phyloP scores from a whole-genome alignment of 2,888 invertebrate species.

The Oithona nana region DNA sequence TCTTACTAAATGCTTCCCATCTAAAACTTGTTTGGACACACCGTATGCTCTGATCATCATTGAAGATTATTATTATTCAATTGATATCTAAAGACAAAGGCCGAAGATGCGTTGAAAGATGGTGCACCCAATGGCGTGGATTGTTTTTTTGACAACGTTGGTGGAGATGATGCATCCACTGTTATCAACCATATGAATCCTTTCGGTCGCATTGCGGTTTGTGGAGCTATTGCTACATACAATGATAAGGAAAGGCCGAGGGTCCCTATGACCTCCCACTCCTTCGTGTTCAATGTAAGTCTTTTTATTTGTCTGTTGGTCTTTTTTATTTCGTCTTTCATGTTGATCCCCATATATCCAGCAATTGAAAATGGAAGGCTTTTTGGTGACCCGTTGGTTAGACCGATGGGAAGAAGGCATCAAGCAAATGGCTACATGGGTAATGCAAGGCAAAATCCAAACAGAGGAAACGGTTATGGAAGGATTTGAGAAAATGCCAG shows the following conservation, averaged over 20 bases:
- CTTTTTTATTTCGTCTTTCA: neutral
- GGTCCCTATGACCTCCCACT: slow-evolving; percentile 14
- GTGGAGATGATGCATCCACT: slow-evolving; percentile 41
- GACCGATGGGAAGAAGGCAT: slow-evolving; percentile 43
- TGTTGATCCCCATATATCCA: slow-evolving; percentile 31
- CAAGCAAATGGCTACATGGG: slow-evolving; percentile 41
- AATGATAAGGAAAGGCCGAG: slow-evolving; percentile 31
- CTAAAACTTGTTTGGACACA: too few species aligned
- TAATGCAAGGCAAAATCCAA: slow-evolving; percentile 43
- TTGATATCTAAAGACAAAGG: too few species aligned
- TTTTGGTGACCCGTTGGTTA: slow-evolving; percentile 36
- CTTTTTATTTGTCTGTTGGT: neutral
- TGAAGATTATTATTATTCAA: too few species aligned
- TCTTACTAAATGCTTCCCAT: too few species aligned
- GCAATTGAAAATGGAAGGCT: slow-evolving; percentile 44
- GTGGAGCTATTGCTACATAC: slow-evolving; percentile 44
- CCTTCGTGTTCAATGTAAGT: slow-evolving; percentile 1
- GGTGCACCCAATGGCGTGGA: slow-evolving; percentile 49
- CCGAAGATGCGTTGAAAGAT: slow-evolving; percentile 36
- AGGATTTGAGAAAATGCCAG: slow-evolving; percentile 52
- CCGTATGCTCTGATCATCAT: too few species aligned
- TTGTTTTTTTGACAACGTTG: slow-evolving; percentile 59
- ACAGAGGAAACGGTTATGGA: slow-evolving; percentile 46
- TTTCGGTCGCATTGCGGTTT: slow-evolving; percentile 41
- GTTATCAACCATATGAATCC: slow-evolving; percentile 42